Evolutionary conservation across 2,113 vertebrate genomes (phyloP).

Genomic region (Cottus gobio): DNA sequence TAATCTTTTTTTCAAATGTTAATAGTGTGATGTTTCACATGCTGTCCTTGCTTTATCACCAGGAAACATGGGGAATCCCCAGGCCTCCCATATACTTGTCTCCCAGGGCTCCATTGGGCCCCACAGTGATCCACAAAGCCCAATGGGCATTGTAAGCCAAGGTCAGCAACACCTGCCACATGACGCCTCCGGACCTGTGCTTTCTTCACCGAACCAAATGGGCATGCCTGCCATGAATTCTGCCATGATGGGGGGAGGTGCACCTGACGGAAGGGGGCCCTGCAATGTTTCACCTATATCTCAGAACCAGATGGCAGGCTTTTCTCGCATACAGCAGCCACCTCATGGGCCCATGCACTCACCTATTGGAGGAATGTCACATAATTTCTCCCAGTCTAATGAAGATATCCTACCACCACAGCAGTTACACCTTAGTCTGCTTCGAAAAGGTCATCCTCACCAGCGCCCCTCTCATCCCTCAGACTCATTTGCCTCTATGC

Average conservation of each 20-base stretch:
- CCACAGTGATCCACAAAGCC: conserved; percentile 89
- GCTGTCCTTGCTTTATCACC: conserved; percentile 29
- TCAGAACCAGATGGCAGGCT: conserved; percentile 85
- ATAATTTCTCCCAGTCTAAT: conserved; percentile 86
- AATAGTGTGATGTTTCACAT: conserved; percentile 5
- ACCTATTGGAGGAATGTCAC: conserved; percentile 78
- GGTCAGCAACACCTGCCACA: conserved; percentile 92
- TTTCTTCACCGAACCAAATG: conserved; percentile 91
- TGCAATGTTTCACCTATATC: conserved; percentile 89
- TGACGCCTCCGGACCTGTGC: conserved; percentile 86
- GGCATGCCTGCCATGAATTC: conserved; percentile 90
- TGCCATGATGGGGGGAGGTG: conserved; percentile 85
- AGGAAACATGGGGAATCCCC: conserved; percentile 87
- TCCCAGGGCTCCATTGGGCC: conserved; percentile 86
- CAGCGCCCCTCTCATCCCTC: conserved; percentile 78
- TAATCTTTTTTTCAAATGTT: background rate
- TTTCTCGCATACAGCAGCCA: conserved; percentile 83
- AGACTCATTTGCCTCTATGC: conserved; percentile 82
- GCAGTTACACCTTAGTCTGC: conserved; percentile 84
- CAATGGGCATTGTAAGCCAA: conserved; percentile 90
- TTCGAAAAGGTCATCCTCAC: conserved; percentile 86
- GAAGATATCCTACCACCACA: conserved; percentile 88
- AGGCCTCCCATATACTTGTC: conserved; percentile 88
- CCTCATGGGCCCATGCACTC: conserved; percentile 84
- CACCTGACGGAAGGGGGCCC: conserved; percentile 86